phyloP scores from a whole-genome alignment of 2,888 invertebrate species.

The Athripsodes cinereus region DNA sequence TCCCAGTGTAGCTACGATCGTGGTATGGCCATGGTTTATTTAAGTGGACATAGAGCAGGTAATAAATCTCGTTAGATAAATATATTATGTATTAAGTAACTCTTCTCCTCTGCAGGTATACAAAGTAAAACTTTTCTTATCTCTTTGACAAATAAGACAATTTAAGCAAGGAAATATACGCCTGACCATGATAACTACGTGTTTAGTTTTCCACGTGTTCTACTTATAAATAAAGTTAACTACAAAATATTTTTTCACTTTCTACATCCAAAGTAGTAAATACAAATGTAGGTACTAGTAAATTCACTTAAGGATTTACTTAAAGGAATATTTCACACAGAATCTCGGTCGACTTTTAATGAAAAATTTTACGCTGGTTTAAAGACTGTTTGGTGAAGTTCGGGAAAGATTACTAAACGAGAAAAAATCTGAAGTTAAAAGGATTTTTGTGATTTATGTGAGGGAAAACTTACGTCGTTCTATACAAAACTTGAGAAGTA shows the following conservation, averaged over 20 bases:
- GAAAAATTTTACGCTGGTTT: constrained; percentile 15
- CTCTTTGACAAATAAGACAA: no score
- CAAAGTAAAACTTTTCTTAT: no score
- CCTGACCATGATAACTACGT: constrained; percentile 6
- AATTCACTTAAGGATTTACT: not conserved
- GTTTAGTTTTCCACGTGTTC: constrained; percentile 28
- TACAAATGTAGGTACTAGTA: not conserved
- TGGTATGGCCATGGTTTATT: no score
- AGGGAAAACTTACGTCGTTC: not conserved
- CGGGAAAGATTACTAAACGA: not conserved
- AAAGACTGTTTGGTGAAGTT: constrained; percentile 9
- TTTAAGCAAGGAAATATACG: no score
- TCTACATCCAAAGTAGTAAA: no score
- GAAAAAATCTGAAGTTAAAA: constrained; percentile 1
- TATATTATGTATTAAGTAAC: no score
- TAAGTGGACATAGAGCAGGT: no score
- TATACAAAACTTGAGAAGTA: not conserved
- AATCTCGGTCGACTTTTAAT: constrained; percentile 15
- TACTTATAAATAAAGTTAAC: constrained; percentile 16
- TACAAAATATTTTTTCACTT: constrained; percentile 12
- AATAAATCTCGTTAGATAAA: no score
- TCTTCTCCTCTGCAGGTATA: no score
- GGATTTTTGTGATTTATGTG: not conserved
- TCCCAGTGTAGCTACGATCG: no score
- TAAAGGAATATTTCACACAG: constrained; percentile 5